Evolutionary conservation across 1,140 invertebrate genomes (phyloP).

Genomic region (Periplaneta americana): DNA sequence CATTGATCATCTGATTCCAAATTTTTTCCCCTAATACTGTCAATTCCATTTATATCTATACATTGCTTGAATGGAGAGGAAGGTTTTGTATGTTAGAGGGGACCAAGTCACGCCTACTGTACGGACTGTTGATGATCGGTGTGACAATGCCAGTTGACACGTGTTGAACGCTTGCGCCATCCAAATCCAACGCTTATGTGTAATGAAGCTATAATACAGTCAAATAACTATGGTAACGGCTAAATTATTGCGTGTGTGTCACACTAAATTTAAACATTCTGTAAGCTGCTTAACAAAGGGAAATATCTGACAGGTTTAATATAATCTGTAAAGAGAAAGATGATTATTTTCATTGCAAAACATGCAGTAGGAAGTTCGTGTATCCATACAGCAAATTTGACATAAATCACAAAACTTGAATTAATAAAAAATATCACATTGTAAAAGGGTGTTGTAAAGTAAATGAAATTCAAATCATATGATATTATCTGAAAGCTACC

Average conservation of each 20-base stretch:
- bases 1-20: background rate
- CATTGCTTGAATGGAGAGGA: background rate
- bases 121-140: background rate
- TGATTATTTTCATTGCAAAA: too few species aligned
- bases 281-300: background rate
- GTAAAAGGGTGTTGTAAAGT: too few species aligned
- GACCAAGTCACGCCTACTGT: background rate
- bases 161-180: background rate
- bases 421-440: too few species aligned
- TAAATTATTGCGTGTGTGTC: background rate
- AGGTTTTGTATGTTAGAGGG: too few species aligned
- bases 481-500: too few species aligned
- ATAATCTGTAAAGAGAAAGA: too few species aligned
- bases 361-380: too few species aligned
- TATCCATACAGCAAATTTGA: too few species aligned
- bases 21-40: background rate
- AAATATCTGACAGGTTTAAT: background rate
- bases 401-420: too few species aligned
- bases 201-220: background rate
- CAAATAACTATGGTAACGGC: background rate
- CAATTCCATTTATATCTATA: background rate
- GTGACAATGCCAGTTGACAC: background rate
- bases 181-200: background rate
- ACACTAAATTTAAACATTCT: background rate
- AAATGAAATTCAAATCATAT: too few species aligned